Conservation (phyloP, 2,888 invertebrate species). For the Diplazon laetatorius region DNA sequence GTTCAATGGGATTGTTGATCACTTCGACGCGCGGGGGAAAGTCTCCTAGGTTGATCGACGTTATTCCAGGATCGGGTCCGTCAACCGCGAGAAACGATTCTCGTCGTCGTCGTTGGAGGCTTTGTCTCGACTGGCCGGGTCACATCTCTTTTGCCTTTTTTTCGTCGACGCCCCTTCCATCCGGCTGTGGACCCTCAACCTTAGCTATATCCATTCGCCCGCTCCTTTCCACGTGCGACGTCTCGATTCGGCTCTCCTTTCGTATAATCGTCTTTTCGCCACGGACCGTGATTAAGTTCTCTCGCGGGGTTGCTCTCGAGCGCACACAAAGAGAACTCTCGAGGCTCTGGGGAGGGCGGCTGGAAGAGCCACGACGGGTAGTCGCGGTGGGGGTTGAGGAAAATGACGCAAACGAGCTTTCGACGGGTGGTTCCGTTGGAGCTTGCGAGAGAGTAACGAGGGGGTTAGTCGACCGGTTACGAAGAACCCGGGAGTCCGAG, state of each 20-base stretch:
- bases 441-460: slow-evolving; percentile 12
- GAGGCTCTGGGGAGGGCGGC: slow-evolving; percentile 20
- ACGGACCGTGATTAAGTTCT: slow-evolving; percentile 71
- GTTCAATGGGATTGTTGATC: too few relatives aligned
- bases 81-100: background rate
- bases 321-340: slow-evolving; percentile 55
- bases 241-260: slow-evolving; percentile 43
- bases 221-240: background rate
- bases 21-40: too few relatives aligned
- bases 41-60: slow-evolving; percentile 30
- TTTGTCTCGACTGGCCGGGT: slow-evolving; percentile 55
- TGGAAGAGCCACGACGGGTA: slow-evolving; percentile 24
- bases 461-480: background rate
- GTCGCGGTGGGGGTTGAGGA: slow-evolving; percentile 13
- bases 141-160: slow-evolving; percentile 49
- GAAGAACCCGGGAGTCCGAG: background rate
- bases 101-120: slow-evolving; percentile 35
- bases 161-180: too few relatives aligned
- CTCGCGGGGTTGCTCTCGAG: slow-evolving; percentile 37
- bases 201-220: background rate
- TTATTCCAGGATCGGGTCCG: slow-evolving; percentile 11
- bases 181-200: too few relatives aligned
- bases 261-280: slow-evolving; percentile 72
- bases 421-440: slow-evolving; percentile 13
- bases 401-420: slow-evolving; percentile 57